These are phyloP conservation scores for Anolis carolinensis DNA, from an alignment of 2,113 vertebrate species.

Conservation along the genomic window DNA sequence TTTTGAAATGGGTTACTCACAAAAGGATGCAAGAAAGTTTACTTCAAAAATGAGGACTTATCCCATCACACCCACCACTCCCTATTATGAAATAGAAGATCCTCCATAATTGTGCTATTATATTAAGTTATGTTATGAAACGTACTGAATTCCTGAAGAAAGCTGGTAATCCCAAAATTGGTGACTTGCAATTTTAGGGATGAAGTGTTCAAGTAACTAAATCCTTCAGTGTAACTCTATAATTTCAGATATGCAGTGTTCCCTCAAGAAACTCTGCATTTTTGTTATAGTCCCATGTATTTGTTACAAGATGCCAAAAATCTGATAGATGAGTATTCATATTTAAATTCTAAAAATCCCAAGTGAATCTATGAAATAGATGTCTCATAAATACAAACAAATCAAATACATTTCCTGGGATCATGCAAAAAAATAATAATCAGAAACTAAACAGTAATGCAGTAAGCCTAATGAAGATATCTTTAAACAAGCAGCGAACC, in stretches of 20 bases:
- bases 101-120: not conserved
- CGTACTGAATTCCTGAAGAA: not conserved
- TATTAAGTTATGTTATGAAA: not conserved
- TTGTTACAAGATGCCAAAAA: not conserved
- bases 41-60: not conserved
- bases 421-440: not conserved
- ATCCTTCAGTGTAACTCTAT: not conserved
- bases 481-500: no score
- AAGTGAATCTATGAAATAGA: not conserved
- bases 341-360: not conserved
- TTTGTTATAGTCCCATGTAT: not conserved
- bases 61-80: not conserved
- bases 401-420: no score
- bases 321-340: not conserved
- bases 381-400: not conserved
- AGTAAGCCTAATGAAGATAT: not conserved
- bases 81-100: not conserved
- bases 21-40: not conserved
- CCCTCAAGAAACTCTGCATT: not conserved
- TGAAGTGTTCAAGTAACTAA: not conserved
- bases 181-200: not conserved
- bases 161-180: slow-evolving; percentile 16
- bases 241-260: not conserved
- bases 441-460: not conserved
- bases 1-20: not conserved